These are phyloP conservation scores for Dendrocincla fuliginosa DNA, from an alignment of 2,797 vertebrate species.

Conservation along the genomic window DNA sequence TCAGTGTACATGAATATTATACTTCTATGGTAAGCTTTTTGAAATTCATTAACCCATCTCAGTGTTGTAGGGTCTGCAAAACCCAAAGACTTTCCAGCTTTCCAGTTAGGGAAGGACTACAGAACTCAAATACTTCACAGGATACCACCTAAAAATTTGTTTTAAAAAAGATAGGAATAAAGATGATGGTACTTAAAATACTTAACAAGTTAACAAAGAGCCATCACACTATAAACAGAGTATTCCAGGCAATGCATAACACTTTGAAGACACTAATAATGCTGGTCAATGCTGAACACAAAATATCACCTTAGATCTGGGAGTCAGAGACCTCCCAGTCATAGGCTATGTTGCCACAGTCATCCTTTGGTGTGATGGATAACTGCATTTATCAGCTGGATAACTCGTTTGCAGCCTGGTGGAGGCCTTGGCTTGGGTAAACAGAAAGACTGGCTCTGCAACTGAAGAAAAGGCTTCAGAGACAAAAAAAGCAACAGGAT, in stretches of 20 bases:
- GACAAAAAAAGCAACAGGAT: slow-evolving; percentile 7
- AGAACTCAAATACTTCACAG: neutral
- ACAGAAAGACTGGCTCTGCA: neutral
- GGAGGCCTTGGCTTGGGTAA: neutral
- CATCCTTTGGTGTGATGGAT: neutral
- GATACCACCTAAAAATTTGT: neutral
- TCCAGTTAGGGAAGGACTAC: neutral
- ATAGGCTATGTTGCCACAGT: neutral
- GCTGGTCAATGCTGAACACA: neutral
- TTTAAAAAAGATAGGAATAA: neutral
- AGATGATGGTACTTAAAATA: neutral
- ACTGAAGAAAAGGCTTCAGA: neutral
- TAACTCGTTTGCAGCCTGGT: neutral
- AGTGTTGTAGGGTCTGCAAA: neutral
- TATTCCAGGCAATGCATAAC: neutral
- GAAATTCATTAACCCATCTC: neutral
- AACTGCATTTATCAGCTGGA: neutral
- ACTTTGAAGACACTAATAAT: neutral
- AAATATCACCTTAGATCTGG: neutral
- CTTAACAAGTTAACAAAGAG: neutral
- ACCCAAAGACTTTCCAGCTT: neutral
- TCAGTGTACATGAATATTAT: neutral
- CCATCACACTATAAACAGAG: neutral
- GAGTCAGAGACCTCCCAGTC: neutral
- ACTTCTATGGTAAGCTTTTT: neutral